These are phyloP conservation scores for Amphipyra berbera DNA, from an alignment of 2,888 invertebrate species.

Conservation along the genomic window DNA sequence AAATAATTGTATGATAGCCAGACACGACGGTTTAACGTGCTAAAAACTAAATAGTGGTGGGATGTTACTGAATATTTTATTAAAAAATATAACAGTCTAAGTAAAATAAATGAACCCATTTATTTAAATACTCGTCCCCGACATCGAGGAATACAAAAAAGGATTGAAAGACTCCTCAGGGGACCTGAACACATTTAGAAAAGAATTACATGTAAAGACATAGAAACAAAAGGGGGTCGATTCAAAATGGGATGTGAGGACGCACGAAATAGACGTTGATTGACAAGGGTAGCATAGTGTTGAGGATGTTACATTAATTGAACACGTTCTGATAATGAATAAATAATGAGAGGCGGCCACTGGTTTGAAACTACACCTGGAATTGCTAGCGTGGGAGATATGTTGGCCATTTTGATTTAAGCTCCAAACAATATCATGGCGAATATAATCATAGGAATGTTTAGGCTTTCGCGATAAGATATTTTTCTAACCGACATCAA, in stretches of 20 bases:
- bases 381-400: constrained; percentile 3
- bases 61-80: no score
- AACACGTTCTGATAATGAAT: constrained; percentile 62
- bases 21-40: no score
- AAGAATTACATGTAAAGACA: constrained; percentile 35
- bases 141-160: constrained; percentile 14
- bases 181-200: constrained; percentile 22
- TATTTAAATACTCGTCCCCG: not conserved
- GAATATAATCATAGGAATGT: not conserved
- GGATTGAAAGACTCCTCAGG: constrained; percentile 36
- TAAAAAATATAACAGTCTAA: no score
- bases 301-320: constrained; percentile 60
- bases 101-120: no score
- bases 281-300: constrained; percentile 62
- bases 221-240: constrained; percentile 42
- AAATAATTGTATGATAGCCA: no score
- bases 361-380: constrained; percentile 14
- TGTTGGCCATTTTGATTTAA: not conserved
- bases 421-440: constrained; percentile 5
- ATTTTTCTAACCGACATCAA: no score
- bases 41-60: no score
- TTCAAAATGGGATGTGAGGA: constrained; percentile 44
- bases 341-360: constrained; percentile 50
- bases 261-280: constrained; percentile 60
- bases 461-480: not conserved